Evolutionary conservation across 2,113 vertebrate species (phyloP), one percentile per base, ranked within the genome.

Genomic region (Muntiacus reevesi): DNA sequence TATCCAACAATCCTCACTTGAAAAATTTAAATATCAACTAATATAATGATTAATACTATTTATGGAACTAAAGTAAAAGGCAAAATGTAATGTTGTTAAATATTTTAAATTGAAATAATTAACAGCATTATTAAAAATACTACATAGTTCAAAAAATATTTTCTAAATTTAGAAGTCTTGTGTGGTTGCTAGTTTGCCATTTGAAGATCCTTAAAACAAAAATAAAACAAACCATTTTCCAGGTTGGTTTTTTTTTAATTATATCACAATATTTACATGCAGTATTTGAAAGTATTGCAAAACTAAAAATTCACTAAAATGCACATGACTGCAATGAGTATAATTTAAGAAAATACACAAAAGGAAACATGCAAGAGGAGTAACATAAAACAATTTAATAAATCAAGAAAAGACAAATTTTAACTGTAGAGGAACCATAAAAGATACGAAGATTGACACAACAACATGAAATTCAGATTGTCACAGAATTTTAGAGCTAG

Each of bases 181-280:
- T n/a, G 21, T 96, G 67, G 85, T 94, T 95, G 95, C 98, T 96
- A 99, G 98, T 97, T 99, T 99, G 98, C 97, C 98, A 98, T 98
- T 98, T 98, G 64, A 88, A 60, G 30, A 96, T 96, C 0, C 28
- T 83, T 40, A 93, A 93, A 92, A 94, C 83, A 98, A 98, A 98
- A 98, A 98, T 96, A 97, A 98, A 98, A 60, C 87, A 97, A 92
- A 93, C 60, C 86, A 95, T 89, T 94, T 97, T 97, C 62, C 59
- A 94, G 92, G 54, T 98, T 98, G 94, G 97, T 97, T 98, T 97
- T 97, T 98, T 95, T 94, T 90, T 14, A 43, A 95, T 84, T 64
- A 87, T 74, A 79, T 67, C 88, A 96, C 95, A 97, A 97, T 97
- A 94, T 92, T 76, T 97, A 88, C 94, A 98, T 98, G 98, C 81